Base-by-base conservation (phyloP, 2,797 vertebrate species). In the Clarias fuscus region DNA sequence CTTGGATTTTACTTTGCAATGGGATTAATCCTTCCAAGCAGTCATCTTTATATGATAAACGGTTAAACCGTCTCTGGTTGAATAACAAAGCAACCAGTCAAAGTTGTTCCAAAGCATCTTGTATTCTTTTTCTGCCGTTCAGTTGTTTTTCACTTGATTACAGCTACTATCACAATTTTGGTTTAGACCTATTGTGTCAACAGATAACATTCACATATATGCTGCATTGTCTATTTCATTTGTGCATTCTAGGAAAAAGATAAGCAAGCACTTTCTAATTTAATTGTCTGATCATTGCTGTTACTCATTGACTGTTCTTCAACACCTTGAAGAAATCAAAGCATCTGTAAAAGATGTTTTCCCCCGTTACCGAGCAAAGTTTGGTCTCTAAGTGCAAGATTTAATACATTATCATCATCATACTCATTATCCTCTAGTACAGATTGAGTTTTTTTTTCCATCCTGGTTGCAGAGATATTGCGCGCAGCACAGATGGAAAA, bases 261-360 rank as follows among this genome's bases (percentile, higher is more conserved):
- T 61, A 59, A 76, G 76, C 68, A 80, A 73, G 22, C 40, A 37
- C 33, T 43, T 67, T 37, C 22, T 67, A 73, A 76, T 82, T 65
- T 67, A 40, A 24, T 53, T 48, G 17, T 62, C 24, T 68, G 43
- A 56, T 27, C 33, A 30, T 37, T 53, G 24, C 78, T 82, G 82
- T 59, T 22, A 56, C 27, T 43, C 13, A 40, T 62, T 62, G 40
- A 2, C 7, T 79, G 37, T 64, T 40, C 2, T 78, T 33, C 7
- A 7, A 75, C 77, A 48, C 43, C 77, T 53, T 80, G 8, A n/a
- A 30, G 7, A 58, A 78, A 78, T 77, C 40, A 77, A 85, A 40
- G 27, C 78, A 62, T 30, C 64, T 56, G 37, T 53, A 62, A 27
- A 82, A 18, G 7, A 37, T 61, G 10, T 24, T 75, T 75, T 15